These are phyloP conservation scores for Desmophyllum pertusum DNA, from an alignment of 92 coral and sea anemone genomes.

Conservation along the genomic window DNA sequence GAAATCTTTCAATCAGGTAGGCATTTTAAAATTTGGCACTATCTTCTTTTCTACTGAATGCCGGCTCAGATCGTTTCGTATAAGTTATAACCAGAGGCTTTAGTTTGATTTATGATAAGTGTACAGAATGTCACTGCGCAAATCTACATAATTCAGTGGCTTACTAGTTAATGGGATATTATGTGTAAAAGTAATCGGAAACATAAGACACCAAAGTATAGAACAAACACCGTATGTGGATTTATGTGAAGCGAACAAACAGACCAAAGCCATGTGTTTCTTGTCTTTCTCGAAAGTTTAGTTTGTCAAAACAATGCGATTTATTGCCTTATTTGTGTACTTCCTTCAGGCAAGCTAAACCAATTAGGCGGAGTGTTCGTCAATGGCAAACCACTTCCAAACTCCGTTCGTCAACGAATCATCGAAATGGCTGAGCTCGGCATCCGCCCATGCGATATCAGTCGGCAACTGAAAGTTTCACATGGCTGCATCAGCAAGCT, in stretches of 20 bases:
- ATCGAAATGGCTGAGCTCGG: conserved; percentile 92
- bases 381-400: conserved; percentile 96
- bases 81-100: not conserved
- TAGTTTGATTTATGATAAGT: not conserved
- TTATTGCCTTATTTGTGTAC: not conserved
- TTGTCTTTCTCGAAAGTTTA: not conserved
- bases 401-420: conserved; percentile 83
- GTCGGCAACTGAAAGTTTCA: conserved; percentile 91
- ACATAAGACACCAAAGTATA: not conserved
- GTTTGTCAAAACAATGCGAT: not conserved
- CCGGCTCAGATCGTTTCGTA: not conserved
- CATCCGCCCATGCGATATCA: conserved; percentile 93
- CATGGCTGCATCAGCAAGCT: conserved; percentile 98
- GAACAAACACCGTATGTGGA: no score
- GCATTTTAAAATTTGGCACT: not conserved
- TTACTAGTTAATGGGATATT: not conserved
- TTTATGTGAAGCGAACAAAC: not conserved
- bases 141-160: not conserved
- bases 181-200: not conserved
- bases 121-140: not conserved
- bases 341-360: conserved; percentile 76
- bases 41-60: no score
- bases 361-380: conserved; percentile 98
- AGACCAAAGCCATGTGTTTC: no score
- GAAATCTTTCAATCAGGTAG: conserved; percentile 56